Evolutionary conservation across 1,140 invertebrate species (phyloP).

Genomic region (Brachionus manjavacas): DNA sequence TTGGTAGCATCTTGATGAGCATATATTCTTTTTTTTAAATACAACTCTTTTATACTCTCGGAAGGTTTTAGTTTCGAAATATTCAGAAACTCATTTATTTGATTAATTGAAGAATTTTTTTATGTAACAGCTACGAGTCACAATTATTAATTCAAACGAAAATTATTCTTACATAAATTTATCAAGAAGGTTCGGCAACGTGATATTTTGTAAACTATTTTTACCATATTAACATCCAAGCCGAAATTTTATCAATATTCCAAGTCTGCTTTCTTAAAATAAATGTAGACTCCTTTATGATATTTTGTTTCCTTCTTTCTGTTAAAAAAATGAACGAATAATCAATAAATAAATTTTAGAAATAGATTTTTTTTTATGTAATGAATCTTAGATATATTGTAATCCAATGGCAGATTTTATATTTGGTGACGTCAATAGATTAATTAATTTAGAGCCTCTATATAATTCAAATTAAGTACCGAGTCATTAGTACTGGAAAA

Average conservation of each 20-base stretch:
- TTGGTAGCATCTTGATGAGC: neutral
- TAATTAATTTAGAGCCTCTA: too few relatives aligned
- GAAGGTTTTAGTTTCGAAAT: neutral
- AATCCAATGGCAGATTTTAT: too few relatives aligned
- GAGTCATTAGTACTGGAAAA: too few relatives aligned
- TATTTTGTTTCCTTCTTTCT: too few relatives aligned
- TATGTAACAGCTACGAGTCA: neutral
- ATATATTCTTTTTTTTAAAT: neutral
- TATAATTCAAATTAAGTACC: too few relatives aligned
- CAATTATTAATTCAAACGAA: neutral
- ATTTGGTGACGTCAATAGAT: too few relatives aligned
- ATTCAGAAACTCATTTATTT: neutral
- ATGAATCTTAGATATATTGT: too few relatives aligned
- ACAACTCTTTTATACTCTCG: neutral
- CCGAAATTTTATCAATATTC: neutral
- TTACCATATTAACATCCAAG: neutral
- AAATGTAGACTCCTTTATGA: too few relatives aligned
- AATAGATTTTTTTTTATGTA: too few relatives aligned
- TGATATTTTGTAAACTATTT: neutral
- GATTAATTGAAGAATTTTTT: neutral
- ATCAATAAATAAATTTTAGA: too few relatives aligned
- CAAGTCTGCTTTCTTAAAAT: too few relatives aligned
- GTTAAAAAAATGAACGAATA: too few relatives aligned
- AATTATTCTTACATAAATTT: constrained; percentile 1
- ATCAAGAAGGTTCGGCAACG: neutral